Conservation (phyloP, 2,888 invertebrate species). For the Ophion obscuratus region DNA sequence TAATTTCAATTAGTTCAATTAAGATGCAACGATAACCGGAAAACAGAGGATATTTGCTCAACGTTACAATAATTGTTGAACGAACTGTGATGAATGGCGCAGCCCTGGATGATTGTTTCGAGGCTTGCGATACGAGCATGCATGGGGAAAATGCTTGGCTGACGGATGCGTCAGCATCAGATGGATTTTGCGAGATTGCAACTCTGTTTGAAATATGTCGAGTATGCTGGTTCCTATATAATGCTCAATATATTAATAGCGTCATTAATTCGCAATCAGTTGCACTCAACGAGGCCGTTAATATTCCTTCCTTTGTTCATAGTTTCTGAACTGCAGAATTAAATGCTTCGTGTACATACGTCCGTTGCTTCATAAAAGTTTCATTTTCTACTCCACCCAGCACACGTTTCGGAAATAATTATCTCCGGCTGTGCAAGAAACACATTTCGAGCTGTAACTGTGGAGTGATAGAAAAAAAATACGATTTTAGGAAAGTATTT, state of each 20-base stretch:
- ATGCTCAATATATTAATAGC: constrained; percentile 23
- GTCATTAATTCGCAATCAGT: constrained; percentile 1
- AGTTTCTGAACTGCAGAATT: not conserved
- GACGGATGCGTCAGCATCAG: constrained; percentile 20
- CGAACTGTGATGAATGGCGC: not conserved
- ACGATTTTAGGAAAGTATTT: too few relatives aligned
- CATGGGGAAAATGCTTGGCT: constrained; percentile 5
- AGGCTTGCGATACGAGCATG: not conserved
- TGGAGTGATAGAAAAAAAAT: too few relatives aligned
- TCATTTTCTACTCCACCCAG: not conserved
- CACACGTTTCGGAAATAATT: not conserved
- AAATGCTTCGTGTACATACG: not conserved
- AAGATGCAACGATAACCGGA: not conserved
- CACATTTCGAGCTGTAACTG: not conserved
- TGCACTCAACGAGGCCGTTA: constrained; percentile 1
- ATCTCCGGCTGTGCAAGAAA: not conserved
- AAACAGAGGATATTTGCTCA: not conserved
- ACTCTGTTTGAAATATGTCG: constrained; percentile 20
- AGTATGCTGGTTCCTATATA: not conserved
- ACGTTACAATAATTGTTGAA: not conserved
- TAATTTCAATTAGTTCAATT: not conserved
- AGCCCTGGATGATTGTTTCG: not conserved
- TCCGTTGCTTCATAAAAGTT: not conserved
- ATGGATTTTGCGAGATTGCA: constrained; percentile 28
- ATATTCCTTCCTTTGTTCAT: constrained; percentile 19